Evolutionary conservation across 2,797 vertebrate species (phyloP), one percentile per base, ranked within the genome.

Genomic region (Pangasius djambal): DNA sequence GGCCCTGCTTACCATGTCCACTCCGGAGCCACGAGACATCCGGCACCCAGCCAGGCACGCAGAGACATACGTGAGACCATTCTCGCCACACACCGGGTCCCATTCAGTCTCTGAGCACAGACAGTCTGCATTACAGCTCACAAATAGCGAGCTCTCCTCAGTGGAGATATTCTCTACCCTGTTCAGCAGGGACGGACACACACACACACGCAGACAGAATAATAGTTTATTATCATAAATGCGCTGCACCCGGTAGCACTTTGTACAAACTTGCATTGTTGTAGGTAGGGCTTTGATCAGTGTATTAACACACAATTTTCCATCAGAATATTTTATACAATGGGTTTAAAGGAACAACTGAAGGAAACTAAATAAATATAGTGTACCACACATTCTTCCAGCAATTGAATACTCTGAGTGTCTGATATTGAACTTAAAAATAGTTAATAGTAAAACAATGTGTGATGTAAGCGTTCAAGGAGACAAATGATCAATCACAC

Each of bases 31-130:
- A 0, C 91, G 93, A 87, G 96, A 97, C 0, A 92, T 93, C 57
- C 89, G 95, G 93, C 98, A 99, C 65, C 98, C 98, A 0, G 98
- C 98, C 4, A 98, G 95, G 91, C 98, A 99, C 0, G 98, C 96
- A 0, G 98, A 98, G 69, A 95, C 61, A 0, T 99, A 99, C 16
- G 97, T 98, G 79, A 99, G 94, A 57, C 97, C 97, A 1, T 98
- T 95, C 72, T 96, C 96, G 10, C 98, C 98, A 9, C 98, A 99
- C 88, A 99, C 96, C 0, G 98, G 98, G 84, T 98, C 97, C 98
- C 98, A 99, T 67, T 96, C 95, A 0, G 91, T 94, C 57, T 92
- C 93, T n/a, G 97, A 97, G 89, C 98, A 99, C 1, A 90, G 86
- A 74, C 98, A 99, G 61, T 89, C 95, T 0, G 92, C 93, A 91